Base-by-base conservation (phyloP, 2,113 vertebrate species). In the Labrus mixtus region DNA sequence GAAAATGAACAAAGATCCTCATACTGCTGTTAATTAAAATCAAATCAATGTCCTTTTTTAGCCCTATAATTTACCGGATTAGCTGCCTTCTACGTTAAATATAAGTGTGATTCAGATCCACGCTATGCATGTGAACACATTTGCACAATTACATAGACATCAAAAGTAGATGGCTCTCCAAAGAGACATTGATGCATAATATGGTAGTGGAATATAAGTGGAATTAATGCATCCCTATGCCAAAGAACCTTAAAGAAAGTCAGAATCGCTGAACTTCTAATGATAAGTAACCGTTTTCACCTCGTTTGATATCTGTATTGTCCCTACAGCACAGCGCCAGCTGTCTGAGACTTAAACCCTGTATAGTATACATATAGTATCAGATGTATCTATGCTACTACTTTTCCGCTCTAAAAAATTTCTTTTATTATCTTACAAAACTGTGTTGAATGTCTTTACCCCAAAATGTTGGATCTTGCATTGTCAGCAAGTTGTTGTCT, bases 271-370 rank as follows among this genome's bases (percentile, higher is more conserved):
- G 50, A 79, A 76, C 65, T 70, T 62, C 60, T 65, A 68, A 20
- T 54, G 33, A 53, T 16, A 56, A 39, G 72, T 61, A 69, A 68
- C 39, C 45, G 77, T 59, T 80, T 63, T 85, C 77, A 65, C 51
- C 73, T 81, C 61, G 56, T 73, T 82, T 82, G 73, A 56, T 68
- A 66, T 73, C 63, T 78, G 23, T 33, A 25, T 55, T 68, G 56
- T 51, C 12, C 53, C 55, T 50, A 33, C 25, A 23, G 81, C 75
- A 25, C 57, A 61, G 57, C 19, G 71, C 60, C 13, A 0, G 29
- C 53, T 54, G 55, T 65, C 39, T 71, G 43, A 74, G 62, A 72
- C 25, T 15, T 25, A 68, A 72, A 43, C 66, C 60, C 33, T 43
- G 3, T 41, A 13, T 10, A 25, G 6, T 39, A 10, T n/a, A n/a